phyloP scores from a whole-genome alignment of 2,113 vertebrate genomes.

The Plestiodon gilberti region DNA sequence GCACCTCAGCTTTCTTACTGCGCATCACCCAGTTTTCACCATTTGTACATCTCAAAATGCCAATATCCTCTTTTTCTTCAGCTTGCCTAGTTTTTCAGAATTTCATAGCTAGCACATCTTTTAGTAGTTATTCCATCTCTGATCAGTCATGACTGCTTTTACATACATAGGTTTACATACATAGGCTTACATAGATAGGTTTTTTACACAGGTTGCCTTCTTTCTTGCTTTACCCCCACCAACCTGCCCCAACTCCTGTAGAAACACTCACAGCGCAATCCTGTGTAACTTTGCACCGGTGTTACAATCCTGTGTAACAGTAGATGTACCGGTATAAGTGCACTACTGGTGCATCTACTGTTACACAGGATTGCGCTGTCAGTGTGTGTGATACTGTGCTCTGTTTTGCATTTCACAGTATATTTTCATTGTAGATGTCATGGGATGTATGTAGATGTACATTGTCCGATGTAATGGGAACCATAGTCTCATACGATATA shows the following conservation, averaged over 20 bases:
- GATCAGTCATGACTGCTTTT: not conserved
- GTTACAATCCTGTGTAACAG: too few species aligned
- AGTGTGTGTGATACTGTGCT: not conserved
- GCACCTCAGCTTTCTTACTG: not conserved
- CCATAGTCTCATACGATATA: too few species aligned
- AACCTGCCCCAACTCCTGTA: not conserved
- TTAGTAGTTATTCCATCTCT: not conserved
- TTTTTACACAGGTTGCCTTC: not conserved
- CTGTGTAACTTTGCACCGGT: too few species aligned
- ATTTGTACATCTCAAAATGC: not conserved
- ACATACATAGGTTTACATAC: too few species aligned
- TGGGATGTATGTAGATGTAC: too few species aligned
- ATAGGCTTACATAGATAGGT: too few species aligned
- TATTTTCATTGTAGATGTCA: too few species aligned
- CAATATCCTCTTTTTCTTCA: not conserved
- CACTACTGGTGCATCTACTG: too few species aligned
- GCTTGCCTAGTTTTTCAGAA: slow-evolving; percentile 9
- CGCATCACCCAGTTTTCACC: not conserved
- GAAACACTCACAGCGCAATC: not conserved
- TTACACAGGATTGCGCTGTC: too few species aligned
- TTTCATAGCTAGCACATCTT: not conserved
- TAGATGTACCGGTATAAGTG: too few species aligned
- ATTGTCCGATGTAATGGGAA: too few species aligned
- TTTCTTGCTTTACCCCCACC: not conserved
- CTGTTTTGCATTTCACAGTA: not conserved